Base-by-base conservation (phyloP, 2,113 vertebrate species). In the Plecturocebus donacophilus region DNA sequence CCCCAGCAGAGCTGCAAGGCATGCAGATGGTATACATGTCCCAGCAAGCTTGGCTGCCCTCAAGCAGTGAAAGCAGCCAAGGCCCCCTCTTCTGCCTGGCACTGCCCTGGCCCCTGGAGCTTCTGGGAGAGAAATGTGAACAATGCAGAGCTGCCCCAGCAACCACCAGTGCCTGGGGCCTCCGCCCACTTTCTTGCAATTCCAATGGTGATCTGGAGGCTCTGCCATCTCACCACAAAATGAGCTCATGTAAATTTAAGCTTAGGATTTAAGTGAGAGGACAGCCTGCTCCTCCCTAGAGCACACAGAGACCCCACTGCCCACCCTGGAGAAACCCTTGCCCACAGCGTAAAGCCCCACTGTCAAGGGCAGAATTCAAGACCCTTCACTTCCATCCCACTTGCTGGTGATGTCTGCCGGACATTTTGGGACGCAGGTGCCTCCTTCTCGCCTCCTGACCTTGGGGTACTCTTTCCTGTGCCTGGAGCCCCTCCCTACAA, bases 161-260 rank as follows among this genome's bases (percentile, higher is more conserved):
- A 90, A 54, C 12, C 9, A 42, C 27, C 7, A 4, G 64, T 2
- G 19, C 47, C 80, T 8, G 23, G 52, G 35, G 23, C 64, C 94
- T 0, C 0, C 0, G 82, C 14, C 61, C 30, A 45, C 32, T 70
- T 38, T 42, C 25, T 2, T 42, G 38, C 17, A 30, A 42, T 58
- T 56, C 32, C 17, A 30, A 47, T n/a, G n/a, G 45, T 6, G 58
- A 47, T 32, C 17, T 2, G 4, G 17, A 58, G 20, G 66, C 42
- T 42, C 1, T 9, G 56, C 54, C 9, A 80, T 52, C 54, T 61
- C 32, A 0, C 20, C 6, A 79, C 30, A 45, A 40, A 84, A 25
- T 0, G 8, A 1, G 23, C 21, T 42, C 27, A 8, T 0, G 32
- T 20, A 38, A 35, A 32, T 1, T 6, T 49, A 23, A 9, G 42